These are phyloP conservation scores for Eulacestoma nigropectus DNA, from an alignment of 2,113 vertebrate genomes.

Conservation along the genomic window DNA sequence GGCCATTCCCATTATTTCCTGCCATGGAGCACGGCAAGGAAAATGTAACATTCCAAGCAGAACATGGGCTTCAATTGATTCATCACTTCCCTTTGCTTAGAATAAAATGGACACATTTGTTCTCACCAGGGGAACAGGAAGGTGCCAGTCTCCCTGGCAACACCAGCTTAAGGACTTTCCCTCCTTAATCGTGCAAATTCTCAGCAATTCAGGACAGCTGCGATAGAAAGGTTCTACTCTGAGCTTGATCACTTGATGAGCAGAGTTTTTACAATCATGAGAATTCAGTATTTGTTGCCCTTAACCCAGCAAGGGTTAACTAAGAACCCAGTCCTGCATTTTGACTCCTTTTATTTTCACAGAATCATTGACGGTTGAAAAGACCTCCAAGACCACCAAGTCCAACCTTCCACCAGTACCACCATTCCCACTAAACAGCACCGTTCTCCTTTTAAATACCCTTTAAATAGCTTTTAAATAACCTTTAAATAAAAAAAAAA, in stretches of 20 bases:
- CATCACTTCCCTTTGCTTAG: background rate
- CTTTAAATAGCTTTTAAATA: background rate
- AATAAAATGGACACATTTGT: background rate
- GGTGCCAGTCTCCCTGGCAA: slow-evolving; percentile 12
- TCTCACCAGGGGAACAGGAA: background rate
- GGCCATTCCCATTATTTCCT: background rate
- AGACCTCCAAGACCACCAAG: background rate
- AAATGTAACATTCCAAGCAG: background rate
- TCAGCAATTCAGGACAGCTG: background rate
- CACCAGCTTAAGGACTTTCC: background rate
- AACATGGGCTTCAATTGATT: background rate
- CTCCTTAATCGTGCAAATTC: background rate
- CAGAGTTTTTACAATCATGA: accelerated
- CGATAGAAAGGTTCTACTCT: background rate
- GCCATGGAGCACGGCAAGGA: background rate
- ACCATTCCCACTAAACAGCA: background rate
- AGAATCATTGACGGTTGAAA: background rate
- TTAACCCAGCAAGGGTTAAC: background rate
- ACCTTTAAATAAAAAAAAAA: background rate
- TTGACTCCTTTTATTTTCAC: background rate
- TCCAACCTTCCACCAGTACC: background rate
- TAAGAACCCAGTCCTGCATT: background rate
- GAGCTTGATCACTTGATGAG: background rate
- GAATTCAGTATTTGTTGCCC: background rate
- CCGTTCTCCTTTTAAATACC: background rate